Conservation (phyloP, 2,888 invertebrate genomes). For the Macrophya annulata region DNA sequence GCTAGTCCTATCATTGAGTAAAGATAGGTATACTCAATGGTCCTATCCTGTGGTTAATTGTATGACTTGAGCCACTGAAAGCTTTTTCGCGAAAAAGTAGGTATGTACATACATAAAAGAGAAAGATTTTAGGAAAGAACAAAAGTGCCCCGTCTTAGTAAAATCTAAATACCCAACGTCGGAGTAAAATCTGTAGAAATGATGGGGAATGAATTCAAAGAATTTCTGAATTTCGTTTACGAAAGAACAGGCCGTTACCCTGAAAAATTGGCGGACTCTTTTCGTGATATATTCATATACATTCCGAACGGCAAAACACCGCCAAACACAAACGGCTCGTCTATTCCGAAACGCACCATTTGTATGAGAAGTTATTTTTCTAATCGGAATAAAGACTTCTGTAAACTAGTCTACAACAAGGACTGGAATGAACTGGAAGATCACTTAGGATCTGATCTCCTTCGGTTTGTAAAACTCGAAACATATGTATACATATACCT, state of each 20-base stretch:
- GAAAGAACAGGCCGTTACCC: background rate
- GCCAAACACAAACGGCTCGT: background rate
- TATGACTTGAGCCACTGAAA: no score
- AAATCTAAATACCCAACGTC: background rate
- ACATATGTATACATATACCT: no score
- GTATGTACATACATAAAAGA: no score
- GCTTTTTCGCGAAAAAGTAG: no score
- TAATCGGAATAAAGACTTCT: background rate
- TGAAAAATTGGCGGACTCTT: background rate
- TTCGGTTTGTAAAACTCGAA: background rate
- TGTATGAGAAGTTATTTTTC: background rate
- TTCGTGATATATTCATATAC: constrained; percentile 35
- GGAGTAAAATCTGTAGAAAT: background rate
- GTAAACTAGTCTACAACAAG: background rate
- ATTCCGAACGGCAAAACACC: background rate
- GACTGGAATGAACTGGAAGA: constrained; percentile 23
- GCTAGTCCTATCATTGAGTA: no score
- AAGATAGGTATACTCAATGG: no score
- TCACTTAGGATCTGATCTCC: constrained; percentile 20
- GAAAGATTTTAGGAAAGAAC: no score
- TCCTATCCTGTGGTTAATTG: no score
- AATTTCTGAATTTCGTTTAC: background rate
- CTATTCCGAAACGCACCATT: background rate
- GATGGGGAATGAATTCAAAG: constrained; percentile 8
- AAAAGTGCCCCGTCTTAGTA: no score